Evolutionary conservation across 2,888 invertebrate genomes (phyloP), one percentile per base, ranked within the genome.

Genomic region (Leptopterna dolabrata): DNA sequence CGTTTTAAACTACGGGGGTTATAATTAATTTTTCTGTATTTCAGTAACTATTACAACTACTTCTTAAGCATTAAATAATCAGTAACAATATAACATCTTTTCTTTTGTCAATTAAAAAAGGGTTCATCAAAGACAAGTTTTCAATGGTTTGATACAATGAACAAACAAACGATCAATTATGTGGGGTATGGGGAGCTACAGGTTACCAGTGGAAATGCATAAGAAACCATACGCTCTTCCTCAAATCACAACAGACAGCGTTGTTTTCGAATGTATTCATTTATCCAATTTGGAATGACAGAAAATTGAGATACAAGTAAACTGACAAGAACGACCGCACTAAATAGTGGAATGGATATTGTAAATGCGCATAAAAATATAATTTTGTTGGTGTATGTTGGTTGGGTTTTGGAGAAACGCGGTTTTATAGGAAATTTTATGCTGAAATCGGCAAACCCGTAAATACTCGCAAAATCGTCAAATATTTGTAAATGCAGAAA

Each of bases 1-100:
- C 24, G 27, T 71, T n/a, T n/a, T 11, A 73, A 30, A 73, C 73
- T 73, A 73, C 73, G 36, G 73, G n/a, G 73, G 36, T 73, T 73
- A 73, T 73, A 30, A 73, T 73, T 73, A 73, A 73, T 36, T 73
- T 63, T 63, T 73, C 73, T 73, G 73, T 73, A 73, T 19, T 36
- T 41, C 63, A 63, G 24, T 24, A 63, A 24, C 73, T 73, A 73
- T 73, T 30, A 73, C 41, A 73, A 30, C 73, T 73, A 73, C 73
- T 73, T 36, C 73, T 73, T 30, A 73, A 73, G 63, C 24, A 63
- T 63, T 73, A 73, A 73, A 73, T 73, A 73, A 73, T 73, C 41
- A 36, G 73, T 73, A 73, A 73, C 73, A 73, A 73, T 41, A 63
- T 63, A 63, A 63, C 63, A 27, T 63, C 24, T 63, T 63, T 55